These are phyloP conservation scores for Keiferia lycopersicella DNA, from an alignment of 2,888 invertebrate species.

Conservation along the genomic window DNA sequence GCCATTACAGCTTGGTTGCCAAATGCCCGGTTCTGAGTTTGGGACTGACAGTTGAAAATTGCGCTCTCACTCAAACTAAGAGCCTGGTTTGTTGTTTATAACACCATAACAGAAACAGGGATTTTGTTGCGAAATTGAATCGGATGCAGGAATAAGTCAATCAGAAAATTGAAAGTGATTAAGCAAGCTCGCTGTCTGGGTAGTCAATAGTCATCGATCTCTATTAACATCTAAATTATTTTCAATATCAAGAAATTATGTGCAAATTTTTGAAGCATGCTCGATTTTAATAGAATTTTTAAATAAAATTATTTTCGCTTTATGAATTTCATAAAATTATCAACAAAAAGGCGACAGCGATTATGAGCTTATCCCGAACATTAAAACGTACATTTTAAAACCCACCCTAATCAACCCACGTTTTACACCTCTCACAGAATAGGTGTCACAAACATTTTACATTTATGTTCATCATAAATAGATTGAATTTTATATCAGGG, in stretches of 20 bases:
- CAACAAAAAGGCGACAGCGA: slow-evolving; percentile 2
- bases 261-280: neutral
- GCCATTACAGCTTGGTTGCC: slow-evolving; percentile 72
- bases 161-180: slow-evolving; percentile 9
- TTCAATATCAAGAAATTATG: neutral
- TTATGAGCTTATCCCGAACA: neutral
- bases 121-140: slow-evolving; percentile 18
- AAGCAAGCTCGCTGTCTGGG: neutral
- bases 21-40: slow-evolving; percentile 60
- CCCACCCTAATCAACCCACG: slow-evolving; percentile 12
- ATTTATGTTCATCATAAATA: slow-evolving; percentile 66
- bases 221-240: too few species aligned
- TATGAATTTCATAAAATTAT: slow-evolving; percentile 8
- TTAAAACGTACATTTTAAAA: slow-evolving; percentile 13
- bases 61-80: slow-evolving; percentile 45
- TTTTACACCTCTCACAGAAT: slow-evolving; percentile 25
- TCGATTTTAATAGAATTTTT: neutral
- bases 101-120: slow-evolving; percentile 18
- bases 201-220: neutral
- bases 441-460: slow-evolving; percentile 44
- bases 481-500: slow-evolving; percentile 70
- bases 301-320: neutral
- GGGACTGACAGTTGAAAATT: slow-evolving; percentile 73
- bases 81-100: slow-evolving; percentile 15
- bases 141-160: slow-evolving; percentile 14